Percentiles rank a stretch among this genome's conserved stretches.
phyloP scores from a whole-genome alignment of 2,797 vertebrate genomes.

The Staurois parvus region DNA sequence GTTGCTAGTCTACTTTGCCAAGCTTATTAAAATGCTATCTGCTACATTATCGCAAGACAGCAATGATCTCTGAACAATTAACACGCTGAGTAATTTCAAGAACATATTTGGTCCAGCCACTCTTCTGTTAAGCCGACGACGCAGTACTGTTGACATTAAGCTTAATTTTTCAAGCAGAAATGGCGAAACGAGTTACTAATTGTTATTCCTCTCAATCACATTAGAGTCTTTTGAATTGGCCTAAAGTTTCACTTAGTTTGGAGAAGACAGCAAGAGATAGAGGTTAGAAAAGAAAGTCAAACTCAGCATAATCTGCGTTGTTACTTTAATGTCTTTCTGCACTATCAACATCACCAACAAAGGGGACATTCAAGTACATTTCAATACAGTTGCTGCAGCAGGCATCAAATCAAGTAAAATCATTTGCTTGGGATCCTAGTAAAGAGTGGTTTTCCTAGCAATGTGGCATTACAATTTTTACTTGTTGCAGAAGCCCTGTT shows the following conservation, averaged over 20 bases:
- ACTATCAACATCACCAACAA: slow-evolving; percentile 39
- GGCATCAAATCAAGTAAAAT: slow-evolving; percentile 31
- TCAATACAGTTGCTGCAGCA: slow-evolving; percentile 6
- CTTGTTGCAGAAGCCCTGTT: too few relatives aligned
- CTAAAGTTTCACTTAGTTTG: slow-evolving; percentile 35
- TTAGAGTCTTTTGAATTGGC: slow-evolving; percentile 17
- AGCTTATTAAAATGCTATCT: slow-evolving; percentile 53
- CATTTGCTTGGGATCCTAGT: slow-evolving; percentile 19
- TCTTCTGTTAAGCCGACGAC: slow-evolving; percentile 28
- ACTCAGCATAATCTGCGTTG: slow-evolving; percentile 44
- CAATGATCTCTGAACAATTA: slow-evolving; percentile 46
- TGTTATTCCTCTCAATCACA: slow-evolving; percentile 26
- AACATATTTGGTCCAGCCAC: slow-evolving; percentile 37
- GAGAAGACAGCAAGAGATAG: slow-evolving; percentile 24
- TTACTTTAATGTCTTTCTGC: slow-evolving; percentile 48
- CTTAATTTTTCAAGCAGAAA: slow-evolving; percentile 48
- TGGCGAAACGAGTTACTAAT: slow-evolving; percentile 43
- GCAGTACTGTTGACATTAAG: slow-evolving; percentile 49
- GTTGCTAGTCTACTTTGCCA: slow-evolving; percentile 15
- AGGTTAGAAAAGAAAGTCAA: slow-evolving; percentile 50
- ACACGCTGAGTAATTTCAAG: slow-evolving; percentile 39
- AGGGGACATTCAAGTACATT: slow-evolving; percentile 37
- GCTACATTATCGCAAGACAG: slow-evolving; percentile 44
- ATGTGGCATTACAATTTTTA: slow-evolving; percentile 2
- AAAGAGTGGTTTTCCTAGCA: slow-evolving; percentile 23